Evolutionary conservation across 2,113 vertebrate species (phyloP).

Genomic region (Martes martes): DNA sequence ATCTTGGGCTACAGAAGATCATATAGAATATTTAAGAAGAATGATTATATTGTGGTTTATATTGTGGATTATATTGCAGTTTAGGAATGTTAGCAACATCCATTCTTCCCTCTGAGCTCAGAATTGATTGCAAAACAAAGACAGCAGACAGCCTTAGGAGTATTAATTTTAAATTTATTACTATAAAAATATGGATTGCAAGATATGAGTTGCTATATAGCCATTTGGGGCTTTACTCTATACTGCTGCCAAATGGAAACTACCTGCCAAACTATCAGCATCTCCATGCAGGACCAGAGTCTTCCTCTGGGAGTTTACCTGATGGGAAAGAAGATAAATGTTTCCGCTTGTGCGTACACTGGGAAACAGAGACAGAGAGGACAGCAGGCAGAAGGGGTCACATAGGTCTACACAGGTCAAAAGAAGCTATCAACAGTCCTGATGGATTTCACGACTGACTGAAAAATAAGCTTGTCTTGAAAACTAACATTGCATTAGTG

Average conservation of each 20-base stretch:
- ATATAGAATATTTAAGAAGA: neutral
- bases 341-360: neutral
- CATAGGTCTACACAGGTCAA: neutral
- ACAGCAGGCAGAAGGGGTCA: neutral
- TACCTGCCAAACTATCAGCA: neutral
- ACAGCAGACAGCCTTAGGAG: neutral
- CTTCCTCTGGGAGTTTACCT: neutral
- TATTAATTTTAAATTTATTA: neutral
- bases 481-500: neutral
- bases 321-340: neutral
- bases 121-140: neutral
- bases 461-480: neutral
- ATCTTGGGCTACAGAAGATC: neutral
- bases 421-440: neutral
- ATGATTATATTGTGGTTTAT: neutral
- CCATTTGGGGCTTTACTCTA: neutral
- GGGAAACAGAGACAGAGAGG: neutral
- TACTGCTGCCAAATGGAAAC: neutral
- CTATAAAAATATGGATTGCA: neutral
- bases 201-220: neutral
- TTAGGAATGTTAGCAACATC: neutral
- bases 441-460: neutral
- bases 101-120: neutral
- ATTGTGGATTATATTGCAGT: neutral
- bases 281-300: neutral